Evolutionary conservation across 2,113 vertebrate species (phyloP).

Genomic region (Xiphophorus hellerii): DNA sequence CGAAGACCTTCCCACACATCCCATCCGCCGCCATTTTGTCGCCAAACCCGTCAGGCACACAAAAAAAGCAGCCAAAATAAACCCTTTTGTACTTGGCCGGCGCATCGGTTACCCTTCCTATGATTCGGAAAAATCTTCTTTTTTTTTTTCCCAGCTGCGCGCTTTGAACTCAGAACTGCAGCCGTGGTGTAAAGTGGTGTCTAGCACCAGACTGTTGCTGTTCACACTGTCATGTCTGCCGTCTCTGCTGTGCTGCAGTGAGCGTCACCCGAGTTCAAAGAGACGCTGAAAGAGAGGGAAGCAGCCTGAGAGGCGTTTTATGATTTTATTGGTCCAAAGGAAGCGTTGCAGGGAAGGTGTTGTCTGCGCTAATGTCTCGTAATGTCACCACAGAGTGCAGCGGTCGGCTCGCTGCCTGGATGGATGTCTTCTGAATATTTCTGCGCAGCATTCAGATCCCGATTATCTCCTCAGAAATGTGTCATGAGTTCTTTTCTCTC

Average conservation of each 20-base stretch:
- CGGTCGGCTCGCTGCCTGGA: constrained; percentile 18
- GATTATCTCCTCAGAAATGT: background rate
- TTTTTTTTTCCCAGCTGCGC: constrained; percentile 9
- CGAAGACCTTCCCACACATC: constrained; percentile 58
- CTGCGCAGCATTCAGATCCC: constrained; percentile 10
- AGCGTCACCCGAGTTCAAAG: constrained; percentile 67
- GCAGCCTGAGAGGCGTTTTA: constrained; percentile 71
- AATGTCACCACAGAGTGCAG: constrained; percentile 25
- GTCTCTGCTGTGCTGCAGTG: constrained; percentile 63
- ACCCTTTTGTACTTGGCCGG: constrained; percentile 40
- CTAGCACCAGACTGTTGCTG: constrained; percentile 76
- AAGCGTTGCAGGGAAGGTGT: constrained; percentile 72
- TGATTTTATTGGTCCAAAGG: constrained; percentile 81
- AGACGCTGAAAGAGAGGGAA: constrained; percentile 54
- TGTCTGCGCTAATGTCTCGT: constrained; percentile 46
- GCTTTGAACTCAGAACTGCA: constrained; percentile 65
- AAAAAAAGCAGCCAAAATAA: constrained; percentile 25
- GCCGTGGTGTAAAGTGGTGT: constrained; percentile 67
- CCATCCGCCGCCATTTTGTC: constrained; percentile 66
- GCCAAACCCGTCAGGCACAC: constrained; percentile 33
- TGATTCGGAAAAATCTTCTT: constrained; percentile 24
- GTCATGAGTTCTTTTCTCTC: too few relatives aligned
- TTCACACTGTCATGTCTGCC: constrained; percentile 74
- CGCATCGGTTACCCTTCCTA: constrained; percentile 46
- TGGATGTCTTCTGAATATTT: constrained; percentile 3